Base-by-base conservation (phyloP, 2,888 invertebrate genomes). In the Xanthia togata region DNA sequence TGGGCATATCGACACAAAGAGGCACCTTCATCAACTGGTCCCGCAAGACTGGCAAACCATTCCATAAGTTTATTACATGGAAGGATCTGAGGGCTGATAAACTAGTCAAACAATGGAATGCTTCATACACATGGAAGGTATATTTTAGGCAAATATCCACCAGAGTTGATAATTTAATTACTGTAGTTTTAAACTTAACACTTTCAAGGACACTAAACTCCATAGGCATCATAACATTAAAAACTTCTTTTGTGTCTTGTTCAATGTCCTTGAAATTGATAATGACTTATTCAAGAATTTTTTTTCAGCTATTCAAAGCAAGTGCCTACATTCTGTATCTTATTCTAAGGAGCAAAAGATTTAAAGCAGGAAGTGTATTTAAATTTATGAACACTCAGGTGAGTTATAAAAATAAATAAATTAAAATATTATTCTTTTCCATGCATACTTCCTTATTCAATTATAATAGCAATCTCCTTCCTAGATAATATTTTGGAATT, bases 41-140 rank as follows among this genome's bases (percentile, higher is more conserved):
- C 88, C 97, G 97, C 89, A 94, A 96, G 69, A 98, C 98, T 20
- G 98, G 98, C 1, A 97, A 97, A 88, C 97, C 98, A 44, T 98
- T 98, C 93, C 98, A 98, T 93, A 98, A 98, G 88, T 98, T 99
- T 87, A 98, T 99, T 86, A 98, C 98, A 31, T 99, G 99, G 99
- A 98, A 99, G 92, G 99, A 99, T 93, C 92, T 98, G 80, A 97
- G 99, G 73, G 98, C 98, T 35, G 97, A 98, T 89, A 94, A 97
- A 60, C 93, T 98, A 76, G 98, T 98, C 0, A 97, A 97, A 79
- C 96, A 97, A 87, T 98, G 98, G 98, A 98, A 99, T 91, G 94
- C 97, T 26, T 98, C 98, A n/a, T 95, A 97, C 74, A 97, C 97
- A 8, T 97, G 98, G 95, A 98, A 97, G 95, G 97, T 97, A 88